Conservation (phyloP, 1,140 invertebrate species). For the Chironomus tepperi region DNA sequence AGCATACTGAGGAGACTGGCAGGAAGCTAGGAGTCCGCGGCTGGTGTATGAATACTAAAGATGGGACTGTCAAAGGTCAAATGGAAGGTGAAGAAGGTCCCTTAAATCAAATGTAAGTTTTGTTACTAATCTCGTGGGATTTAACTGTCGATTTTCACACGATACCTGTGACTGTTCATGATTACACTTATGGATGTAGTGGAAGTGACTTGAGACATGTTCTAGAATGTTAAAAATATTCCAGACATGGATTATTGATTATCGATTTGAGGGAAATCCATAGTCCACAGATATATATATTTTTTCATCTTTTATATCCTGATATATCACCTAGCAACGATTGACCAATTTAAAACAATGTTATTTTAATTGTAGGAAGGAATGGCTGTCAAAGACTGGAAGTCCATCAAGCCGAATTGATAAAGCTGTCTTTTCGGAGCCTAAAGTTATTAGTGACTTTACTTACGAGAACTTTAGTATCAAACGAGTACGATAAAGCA, state of each 20-base stretch:
- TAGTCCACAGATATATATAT: too few relatives aligned
- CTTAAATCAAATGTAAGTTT: conserved; percentile 53
- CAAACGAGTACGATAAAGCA: conserved; percentile 11
- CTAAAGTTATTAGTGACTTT: conserved; percentile 38
- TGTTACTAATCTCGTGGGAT: not conserved
- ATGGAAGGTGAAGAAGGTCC: conserved; percentile 50
- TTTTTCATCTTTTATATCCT: too few relatives aligned
- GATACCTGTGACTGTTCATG: not conserved
- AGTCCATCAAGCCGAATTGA: conserved; percentile 55
- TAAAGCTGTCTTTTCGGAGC: conserved; percentile 48
- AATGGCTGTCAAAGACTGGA: conserved; percentile 50
- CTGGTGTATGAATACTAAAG: conserved; percentile 61
- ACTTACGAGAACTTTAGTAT: conserved; percentile 36
- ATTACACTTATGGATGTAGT: too few relatives aligned
- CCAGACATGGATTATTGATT: too few relatives aligned
- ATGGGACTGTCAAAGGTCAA: conserved; percentile 54
- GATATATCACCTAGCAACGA: conserved; percentile 24
- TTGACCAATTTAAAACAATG: conserved; percentile 21
- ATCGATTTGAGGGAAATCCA: too few relatives aligned
- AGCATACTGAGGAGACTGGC: conserved; percentile 55
- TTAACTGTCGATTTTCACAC: not conserved
- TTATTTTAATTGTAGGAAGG: conserved; percentile 53
- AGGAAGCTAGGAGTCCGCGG: conserved; percentile 50
- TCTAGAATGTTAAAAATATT: too few relatives aligned
- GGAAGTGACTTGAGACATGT: too few relatives aligned